Base-by-base conservation (phyloP, 2,888 invertebrate genomes). In the Trichogramma evanescens region DNA sequence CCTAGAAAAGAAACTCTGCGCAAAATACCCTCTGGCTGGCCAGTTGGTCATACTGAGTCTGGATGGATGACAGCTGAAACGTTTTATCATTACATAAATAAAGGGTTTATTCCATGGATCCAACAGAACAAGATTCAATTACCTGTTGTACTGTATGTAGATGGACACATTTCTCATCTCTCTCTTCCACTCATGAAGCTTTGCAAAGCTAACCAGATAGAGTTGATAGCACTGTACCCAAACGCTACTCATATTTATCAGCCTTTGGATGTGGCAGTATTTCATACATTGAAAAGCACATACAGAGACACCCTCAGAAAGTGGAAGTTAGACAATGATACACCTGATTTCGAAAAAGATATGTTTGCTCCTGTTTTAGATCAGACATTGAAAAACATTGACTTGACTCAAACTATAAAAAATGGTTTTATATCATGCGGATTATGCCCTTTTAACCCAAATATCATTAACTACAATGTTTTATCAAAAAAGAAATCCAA, bases 11-110 rank as follows among this genome's bases (percentile, higher is more conserved):
- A 49, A 67, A 68, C n/a, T 66, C 69, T 43, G 65, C 68, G 0
- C 68, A 53, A 40, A 67, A 69, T 63, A 69, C 69, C 4, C 67
- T 55, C 65, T 62, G 69, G 66, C 9, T 80, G 66, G 66, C 53
- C 62, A 50, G 46, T 68, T 5, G 68, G 67, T 40, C 64, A 59
- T 56, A 66, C 65, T 1, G 66, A 71, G 38, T 51, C 60, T 49
- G 70, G 70, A 3, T 72, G 70, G 68, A 71, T 70, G 70, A 64
- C 42, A 13, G 60, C 63, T 13, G 65, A 68, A 1, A 58, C 63
- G 13, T 70, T 71, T 54, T 69, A 63, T 56, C 66, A 68, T 38
- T 70, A 61, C 61, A 48, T 70, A 3, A 54, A 50, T 5, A 69
- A 67, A 58, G 64, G 56, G 13, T 50, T 69, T 46, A 59, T 43